phyloP scores from a whole-genome alignment of 2,797 vertebrate genomes.

The Gallinago solitaria region DNA sequence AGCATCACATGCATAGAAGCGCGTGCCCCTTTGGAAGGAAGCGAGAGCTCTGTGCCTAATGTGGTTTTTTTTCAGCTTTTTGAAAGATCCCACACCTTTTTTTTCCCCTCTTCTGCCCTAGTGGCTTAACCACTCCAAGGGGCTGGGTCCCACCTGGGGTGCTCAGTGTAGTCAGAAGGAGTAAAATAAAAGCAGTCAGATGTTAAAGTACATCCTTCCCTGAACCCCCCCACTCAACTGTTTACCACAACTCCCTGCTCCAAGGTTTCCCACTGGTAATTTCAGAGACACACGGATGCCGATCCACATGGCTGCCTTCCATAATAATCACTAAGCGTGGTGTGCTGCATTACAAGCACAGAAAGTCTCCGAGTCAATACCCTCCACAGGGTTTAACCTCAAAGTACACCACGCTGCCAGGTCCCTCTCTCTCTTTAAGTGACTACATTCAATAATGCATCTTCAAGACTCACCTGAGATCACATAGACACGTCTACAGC shows the following conservation, averaged over 20 bases:
- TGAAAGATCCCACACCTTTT: not conserved
- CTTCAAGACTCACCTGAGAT: not conserved
- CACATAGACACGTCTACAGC: not conserved
- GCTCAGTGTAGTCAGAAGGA: not conserved
- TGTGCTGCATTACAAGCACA: not conserved
- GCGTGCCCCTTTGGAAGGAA: not conserved
- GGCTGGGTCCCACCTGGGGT: not conserved
- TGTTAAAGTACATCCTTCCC: not conserved
- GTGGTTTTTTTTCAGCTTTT: not conserved
- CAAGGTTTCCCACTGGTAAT: not conserved
- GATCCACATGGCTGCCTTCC: not conserved
- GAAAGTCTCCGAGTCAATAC: not conserved
- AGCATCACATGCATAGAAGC: not conserved
- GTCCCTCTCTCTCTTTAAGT: not conserved
- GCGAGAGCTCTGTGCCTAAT: not conserved
- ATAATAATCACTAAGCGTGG: not conserved
- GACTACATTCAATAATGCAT: not conserved
- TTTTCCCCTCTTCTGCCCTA: not conserved
- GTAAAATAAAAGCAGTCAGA: not conserved
- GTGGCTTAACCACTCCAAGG: not conserved
- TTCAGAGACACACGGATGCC: not conserved
- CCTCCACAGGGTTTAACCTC: not conserved
- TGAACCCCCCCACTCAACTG: fast-evolving
- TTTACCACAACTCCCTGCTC: not conserved
- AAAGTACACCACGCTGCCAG: not conserved